A percentile compares a stretch with the other conserved stretches of the same genome.
Evolutionary conservation across 2,888 invertebrate genomes (phyloP).

Genomic region (Drosophila lacicola): DNA sequence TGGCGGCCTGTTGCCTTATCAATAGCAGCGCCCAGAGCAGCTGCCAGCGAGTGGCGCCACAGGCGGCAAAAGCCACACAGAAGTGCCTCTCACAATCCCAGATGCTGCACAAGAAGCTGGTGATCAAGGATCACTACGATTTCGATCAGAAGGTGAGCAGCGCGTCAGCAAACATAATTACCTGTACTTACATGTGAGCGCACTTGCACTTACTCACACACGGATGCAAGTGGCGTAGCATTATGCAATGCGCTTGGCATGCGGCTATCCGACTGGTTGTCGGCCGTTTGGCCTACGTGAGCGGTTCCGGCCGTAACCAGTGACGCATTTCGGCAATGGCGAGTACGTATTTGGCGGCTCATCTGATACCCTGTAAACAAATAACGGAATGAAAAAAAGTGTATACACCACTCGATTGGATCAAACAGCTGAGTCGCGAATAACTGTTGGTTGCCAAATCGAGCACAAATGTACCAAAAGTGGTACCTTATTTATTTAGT

Average conservation of each 20-base stretch:
- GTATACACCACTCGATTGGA: not conserved
- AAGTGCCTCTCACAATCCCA: conserved; percentile 81
- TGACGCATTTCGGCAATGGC: conserved; percentile 45
- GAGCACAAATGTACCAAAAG: not conserved
- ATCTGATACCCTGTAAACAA: conserved; percentile 36
- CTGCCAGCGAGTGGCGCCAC: conserved; percentile 69
- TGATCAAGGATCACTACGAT: conserved; percentile 91
- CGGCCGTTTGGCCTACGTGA: conserved; percentile 62
- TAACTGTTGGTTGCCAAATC: not conserved
- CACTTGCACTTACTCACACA: conserved; percentile 1
- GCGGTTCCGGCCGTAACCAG: conserved; percentile 39
- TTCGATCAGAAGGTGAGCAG: conserved; percentile 89
- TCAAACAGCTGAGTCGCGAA: not conserved
- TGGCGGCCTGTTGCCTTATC: conserved; percentile 66
- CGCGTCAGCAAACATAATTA: not conserved
- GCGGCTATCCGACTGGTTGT: conserved; percentile 26
- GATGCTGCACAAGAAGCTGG: conserved; percentile 79
- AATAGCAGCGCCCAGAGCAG: conserved; percentile 67
- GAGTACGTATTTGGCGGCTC: conserved; percentile 5
- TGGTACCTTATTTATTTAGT: not conserved
- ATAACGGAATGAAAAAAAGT: not conserved
- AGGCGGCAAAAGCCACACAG: conserved; percentile 66
- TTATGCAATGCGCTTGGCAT: conserved; percentile 58
- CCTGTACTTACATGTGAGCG: conserved; percentile 7
- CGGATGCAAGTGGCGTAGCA: conserved; percentile 24